Base-by-base conservation (phyloP, 1,140 invertebrate species). In the Euschistus heros region DNA sequence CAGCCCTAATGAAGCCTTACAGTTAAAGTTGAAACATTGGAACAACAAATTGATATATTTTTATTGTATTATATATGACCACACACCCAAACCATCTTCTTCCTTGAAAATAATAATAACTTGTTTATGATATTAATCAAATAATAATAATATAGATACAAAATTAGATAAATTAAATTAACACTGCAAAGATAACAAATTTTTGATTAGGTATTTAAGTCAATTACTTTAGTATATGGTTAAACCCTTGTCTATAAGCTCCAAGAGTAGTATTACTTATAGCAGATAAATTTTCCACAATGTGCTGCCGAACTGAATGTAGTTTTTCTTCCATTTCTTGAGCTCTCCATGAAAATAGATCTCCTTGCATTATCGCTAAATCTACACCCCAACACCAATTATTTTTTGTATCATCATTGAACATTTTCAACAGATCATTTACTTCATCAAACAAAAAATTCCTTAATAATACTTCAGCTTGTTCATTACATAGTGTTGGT, bases 401-500 rank as follows among this genome's bases (percentile, higher is more conserved):
- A 37, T 75, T 74, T 42, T 69, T 65, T 27, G 65, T 62, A 10
- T 65, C 64, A 59, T 81, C 74, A 69, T 80, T 74, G 18, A 78
- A 79, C 68, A 77, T 78, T 61, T 78, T 74, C 8, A 82, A 73
- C 10, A 85, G 69, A 30, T 82, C 76, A n/a, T 89, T 83, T 0
- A 94, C 73, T 66, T 86, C 81, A 33, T 88, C 85, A 76, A 91
- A 96, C 67, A 86, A 82, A 5, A 87, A 86, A 7, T 97, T 77
- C 69, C 89, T 85, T 92, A 92, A 97, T 24, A 93, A 80, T 0
- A 92, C 84, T 75, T 98, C 94, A 0, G 89, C 83, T 66, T 86
- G 81, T 60, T 87, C 80, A 67, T 85, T 84, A 68, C 81, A 79
- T 33, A 82, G 75, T 54, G 76, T 61, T 42, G 55, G 74, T 71